A percentile compares a stretch with the other conserved stretches of the same genome.
phyloP scores from a whole-genome alignment of 2,888 invertebrate genomes.

The Drosophila demipolita region DNA sequence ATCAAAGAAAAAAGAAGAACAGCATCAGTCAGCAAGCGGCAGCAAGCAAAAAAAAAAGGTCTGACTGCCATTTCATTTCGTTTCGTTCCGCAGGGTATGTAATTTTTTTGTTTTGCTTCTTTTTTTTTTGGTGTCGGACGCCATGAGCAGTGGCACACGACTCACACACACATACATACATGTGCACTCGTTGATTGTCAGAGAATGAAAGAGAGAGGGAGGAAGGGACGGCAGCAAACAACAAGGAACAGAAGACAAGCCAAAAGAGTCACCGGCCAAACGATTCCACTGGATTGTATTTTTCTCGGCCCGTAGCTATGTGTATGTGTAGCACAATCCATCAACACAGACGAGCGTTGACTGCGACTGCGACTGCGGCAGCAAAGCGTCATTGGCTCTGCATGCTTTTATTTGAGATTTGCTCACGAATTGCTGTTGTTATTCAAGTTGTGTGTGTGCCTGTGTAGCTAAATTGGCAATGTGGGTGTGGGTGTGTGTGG shows the following conservation, averaged over 20 bases:
- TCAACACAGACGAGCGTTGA: conserved; percentile 49
- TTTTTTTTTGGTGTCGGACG: conserved; percentile 52
- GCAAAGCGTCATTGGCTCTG: conserved; percentile 58
- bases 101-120: conserved; percentile 38
- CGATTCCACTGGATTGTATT: conserved; percentile 65
- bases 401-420: conserved; percentile 76
- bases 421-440: conserved; percentile 67
- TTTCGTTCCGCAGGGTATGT: conserved; percentile 65
- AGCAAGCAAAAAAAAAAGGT: conserved; percentile 16
- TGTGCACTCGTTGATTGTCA: conserved; percentile 35
- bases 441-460: conserved; percentile 19
- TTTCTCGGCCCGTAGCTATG: conserved; percentile 44
- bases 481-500: conserved; percentile 52
- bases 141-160: conserved; percentile 73
- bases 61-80: conserved; percentile 68
- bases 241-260: conserved; percentile 54
- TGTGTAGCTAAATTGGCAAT: conserved; percentile 48
- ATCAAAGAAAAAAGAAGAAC: conserved; percentile 35
- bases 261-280: conserved; percentile 60
- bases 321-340: conserved; percentile 65
- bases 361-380: conserved; percentile 30
- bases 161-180: conserved; percentile 42
- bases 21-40: conserved; percentile 12
- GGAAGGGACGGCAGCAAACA: conserved; percentile 41
- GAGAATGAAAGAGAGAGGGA: not conserved